A percentile compares a stretch with the other conserved stretches of the same genome.
Conservation (phyloP, 2,888 invertebrate species). For the Salticus scenicus region DNA sequence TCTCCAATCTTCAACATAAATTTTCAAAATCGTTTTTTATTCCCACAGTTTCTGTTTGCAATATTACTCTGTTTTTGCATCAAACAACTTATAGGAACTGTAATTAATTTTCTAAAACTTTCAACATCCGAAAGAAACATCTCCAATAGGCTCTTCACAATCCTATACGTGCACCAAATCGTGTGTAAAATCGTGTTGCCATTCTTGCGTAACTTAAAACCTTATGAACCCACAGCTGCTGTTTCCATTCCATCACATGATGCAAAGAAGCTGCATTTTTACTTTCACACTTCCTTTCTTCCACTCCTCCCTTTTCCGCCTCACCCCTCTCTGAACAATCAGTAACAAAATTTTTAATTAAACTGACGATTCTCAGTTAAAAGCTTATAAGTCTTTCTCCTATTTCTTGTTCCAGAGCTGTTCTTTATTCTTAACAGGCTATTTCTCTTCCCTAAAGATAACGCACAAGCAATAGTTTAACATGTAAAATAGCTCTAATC, state of each 20-base stretch:
- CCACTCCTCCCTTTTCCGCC: background rate
- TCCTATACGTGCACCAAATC: no score
- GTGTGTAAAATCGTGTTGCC: background rate
- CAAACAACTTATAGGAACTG: no score
- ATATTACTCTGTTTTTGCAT: no score
- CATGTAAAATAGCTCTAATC: background rate
- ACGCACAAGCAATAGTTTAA: background rate
- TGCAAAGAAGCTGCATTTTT: background rate
- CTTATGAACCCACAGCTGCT: background rate
- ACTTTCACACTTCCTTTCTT: background rate
- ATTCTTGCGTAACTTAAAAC: background rate
- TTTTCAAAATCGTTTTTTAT: no score
- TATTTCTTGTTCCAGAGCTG: background rate
- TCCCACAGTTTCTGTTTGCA: no score
- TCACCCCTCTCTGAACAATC: background rate
- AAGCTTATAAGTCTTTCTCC: background rate
- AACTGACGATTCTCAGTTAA: background rate
- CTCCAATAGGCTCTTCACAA: no score
- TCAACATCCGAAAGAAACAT: no score
- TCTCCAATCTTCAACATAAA: no score
- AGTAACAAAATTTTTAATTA: background rate
- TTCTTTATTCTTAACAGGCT: background rate
- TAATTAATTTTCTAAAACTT: no score
- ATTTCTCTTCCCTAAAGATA: background rate
- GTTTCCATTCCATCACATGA: background rate